Evolutionary conservation across 2,797 vertebrate genomes (phyloP).

Genomic region (Cetoscarus ocellatus): DNA sequence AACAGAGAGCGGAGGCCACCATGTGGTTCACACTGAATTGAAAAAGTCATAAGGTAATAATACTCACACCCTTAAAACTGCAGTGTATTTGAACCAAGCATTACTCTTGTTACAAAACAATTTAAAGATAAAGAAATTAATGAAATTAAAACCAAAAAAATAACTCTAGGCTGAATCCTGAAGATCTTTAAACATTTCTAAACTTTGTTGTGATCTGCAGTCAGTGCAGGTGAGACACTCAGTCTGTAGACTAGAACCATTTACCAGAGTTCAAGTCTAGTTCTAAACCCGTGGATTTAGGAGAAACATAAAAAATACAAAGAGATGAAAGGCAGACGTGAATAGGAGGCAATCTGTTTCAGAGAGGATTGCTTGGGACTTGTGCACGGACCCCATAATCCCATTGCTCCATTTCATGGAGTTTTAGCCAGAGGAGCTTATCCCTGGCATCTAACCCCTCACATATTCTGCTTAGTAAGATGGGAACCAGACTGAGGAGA

Average conservation of each 20-base stretch:
- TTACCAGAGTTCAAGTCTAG: conserved; percentile 4
- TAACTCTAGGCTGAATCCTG: too few relatives aligned
- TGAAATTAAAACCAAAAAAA: too few relatives aligned
- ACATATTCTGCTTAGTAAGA: conserved; percentile 90
- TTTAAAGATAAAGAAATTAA: too few relatives aligned
- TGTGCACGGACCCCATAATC: conserved; percentile 86
- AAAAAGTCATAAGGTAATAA: too few relatives aligned
- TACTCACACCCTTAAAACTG: too few relatives aligned
- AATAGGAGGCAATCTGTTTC: conserved; percentile 52
- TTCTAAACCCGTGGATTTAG: conserved; percentile 18
- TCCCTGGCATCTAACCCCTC: conserved; percentile 84
- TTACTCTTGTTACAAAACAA: too few relatives aligned
- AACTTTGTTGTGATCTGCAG: too few relatives aligned
- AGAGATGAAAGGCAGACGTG: conserved; percentile 59
- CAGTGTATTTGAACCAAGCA: too few relatives aligned
- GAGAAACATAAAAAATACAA: conserved; percentile 41
- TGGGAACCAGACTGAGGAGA: conserved; percentile 84
- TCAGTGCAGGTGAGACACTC: neutral
- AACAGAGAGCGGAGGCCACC: too few relatives aligned
- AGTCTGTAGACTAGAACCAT: neutral
- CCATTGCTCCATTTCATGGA: conserved; percentile 92
- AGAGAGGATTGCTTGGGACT: conserved; percentile 77
- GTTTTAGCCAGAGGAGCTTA: conserved; percentile 88
- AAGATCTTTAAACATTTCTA: too few relatives aligned
- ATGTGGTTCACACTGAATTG: too few relatives aligned